Evolutionary conservation across 2,888 invertebrate genomes (phyloP), one percentile per base, ranked within the genome.

Genomic region (Sepiola atlantica): DNA sequence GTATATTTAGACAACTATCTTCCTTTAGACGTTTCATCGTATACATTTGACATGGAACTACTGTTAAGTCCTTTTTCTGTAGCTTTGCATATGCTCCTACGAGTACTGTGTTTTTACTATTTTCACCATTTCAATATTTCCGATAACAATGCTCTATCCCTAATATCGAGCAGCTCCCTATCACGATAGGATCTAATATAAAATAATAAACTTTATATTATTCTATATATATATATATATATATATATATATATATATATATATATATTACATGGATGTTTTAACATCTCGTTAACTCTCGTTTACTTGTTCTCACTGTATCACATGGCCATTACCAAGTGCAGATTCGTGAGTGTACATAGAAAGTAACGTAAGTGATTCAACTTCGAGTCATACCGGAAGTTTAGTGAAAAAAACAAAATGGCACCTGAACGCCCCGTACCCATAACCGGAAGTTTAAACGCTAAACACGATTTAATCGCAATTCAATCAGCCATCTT

Each of bases 161-260:
- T n/a, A n/a, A n/a, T n/a, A n/a, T n/a, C n/a, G n/a, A n/a, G n/a
- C n/a, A n/a, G n/a, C n/a, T n/a, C n/a, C n/a, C n/a, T n/a, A n/a
- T n/a, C n/a, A n/a, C n/a, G n/a, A n/a, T n/a, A n/a, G n/a, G n/a
- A n/a, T n/a, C n/a, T n/a, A n/a, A n/a, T n/a, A n/a, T n/a, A n/a
- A 90, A n/a, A n/a, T n/a, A n/a, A n/a, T n/a, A n/a, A n/a, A n/a
- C n/a, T n/a, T n/a, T 24, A 90, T 90, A 90, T 18, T 28, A 3
- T 32, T 91, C 32, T 91, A 32, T 35, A 32, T 35, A 32, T 32
- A 91, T 91, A 91, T 91, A 91, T 91, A 91, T 35, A 91, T 35
- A 91, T 35, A 91, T 91, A 91, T 91, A 91, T 91, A 16, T 35
- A n/a, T 91, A n/a, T 35, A n/a, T 91, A 35, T 91, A 35, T 91